Evolutionary conservation across 2,888 invertebrate species (phyloP).

Genomic region (Strigamia maritima): DNA sequence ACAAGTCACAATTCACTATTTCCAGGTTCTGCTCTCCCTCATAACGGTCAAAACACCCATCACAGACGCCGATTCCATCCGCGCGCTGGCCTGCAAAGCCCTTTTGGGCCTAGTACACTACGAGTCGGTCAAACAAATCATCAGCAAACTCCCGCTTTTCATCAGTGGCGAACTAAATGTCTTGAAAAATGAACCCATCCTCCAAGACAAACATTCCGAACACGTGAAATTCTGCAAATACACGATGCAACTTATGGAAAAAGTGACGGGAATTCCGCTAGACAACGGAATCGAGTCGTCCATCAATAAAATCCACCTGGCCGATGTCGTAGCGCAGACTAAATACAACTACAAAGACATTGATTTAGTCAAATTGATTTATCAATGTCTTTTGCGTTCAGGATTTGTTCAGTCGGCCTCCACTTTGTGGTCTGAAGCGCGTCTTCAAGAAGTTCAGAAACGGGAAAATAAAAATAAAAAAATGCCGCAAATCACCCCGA

Average conservation of each 20-base stretch:
- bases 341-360: slow-evolving; percentile 90
- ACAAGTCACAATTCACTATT: no score
- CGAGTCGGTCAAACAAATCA: slow-evolving; percentile 85
- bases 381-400: slow-evolving; percentile 75
- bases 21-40: slow-evolving; percentile 73
- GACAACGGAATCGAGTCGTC: slow-evolving; percentile 69
- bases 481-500: not conserved
- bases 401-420: slow-evolving; percentile 72
- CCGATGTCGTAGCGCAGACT: slow-evolving; percentile 94
- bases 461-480: no score
- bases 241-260: slow-evolving; percentile 81
- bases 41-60: slow-evolving; percentile 91
- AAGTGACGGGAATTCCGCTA: slow-evolving; percentile 82
- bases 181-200: slow-evolving; percentile 92
- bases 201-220: slow-evolving; percentile 92
- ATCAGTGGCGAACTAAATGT: slow-evolving; percentile 87
- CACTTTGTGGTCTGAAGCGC: slow-evolving; percentile 71
- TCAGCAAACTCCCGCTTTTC: slow-evolving; percentile 90
- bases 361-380: slow-evolving; percentile 86
- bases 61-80: slow-evolving; percentile 92
- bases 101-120: slow-evolving; percentile 90
- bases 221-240: slow-evolving; percentile 95
- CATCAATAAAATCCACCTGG: slow-evolving; percentile 81
- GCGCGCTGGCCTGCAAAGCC: slow-evolving; percentile 85
- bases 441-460: not conserved